Evolutionary conservation across 2,113 vertebrate genomes (phyloP).

Genomic region (Sinocyclocheilus anshuiensis): DNA sequence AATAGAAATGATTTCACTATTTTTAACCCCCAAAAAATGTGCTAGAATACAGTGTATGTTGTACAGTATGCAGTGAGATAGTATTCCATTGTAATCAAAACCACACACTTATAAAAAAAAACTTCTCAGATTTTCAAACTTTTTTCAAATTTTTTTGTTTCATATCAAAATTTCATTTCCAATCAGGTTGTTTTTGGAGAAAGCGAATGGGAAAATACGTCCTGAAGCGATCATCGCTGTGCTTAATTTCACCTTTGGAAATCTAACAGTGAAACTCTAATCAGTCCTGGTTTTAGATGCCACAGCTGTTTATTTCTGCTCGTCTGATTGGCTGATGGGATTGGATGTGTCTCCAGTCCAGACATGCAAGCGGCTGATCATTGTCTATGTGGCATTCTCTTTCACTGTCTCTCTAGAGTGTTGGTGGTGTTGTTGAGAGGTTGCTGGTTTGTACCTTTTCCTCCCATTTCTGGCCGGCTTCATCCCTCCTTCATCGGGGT

Average conservation of each 20-base stretch:
- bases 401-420: conserved; percentile 68
- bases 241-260: not conserved
- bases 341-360: conserved; percentile 63
- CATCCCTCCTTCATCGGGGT: conserved; percentile 90
- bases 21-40: not conserved
- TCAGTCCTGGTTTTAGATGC: not conserved
- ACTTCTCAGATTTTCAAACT: no score
- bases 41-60: not conserved
- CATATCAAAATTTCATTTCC: not conserved
- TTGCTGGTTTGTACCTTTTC: conserved; percentile 90
- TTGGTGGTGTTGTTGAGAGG: conserved; percentile 68
- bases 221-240: not conserved
- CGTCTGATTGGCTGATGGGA: conserved; percentile 50
- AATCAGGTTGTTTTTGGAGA: not conserved
- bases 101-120: not conserved
- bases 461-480: conserved; percentile 91
- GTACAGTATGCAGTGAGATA: not conserved
- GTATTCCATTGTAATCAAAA: conserved; percentile 4
- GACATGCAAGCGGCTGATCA: conserved; percentile 69
- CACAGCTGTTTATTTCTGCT: conserved; percentile 19
- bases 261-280: not conserved
- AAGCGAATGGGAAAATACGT: conserved; percentile 4
- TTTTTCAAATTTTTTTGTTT: not conserved
- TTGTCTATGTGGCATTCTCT: conserved; percentile 54
- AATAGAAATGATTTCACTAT: not conserved